Base-by-base conservation (phyloP, 2,113 vertebrate species). In the Hippocampus comes region DNA sequence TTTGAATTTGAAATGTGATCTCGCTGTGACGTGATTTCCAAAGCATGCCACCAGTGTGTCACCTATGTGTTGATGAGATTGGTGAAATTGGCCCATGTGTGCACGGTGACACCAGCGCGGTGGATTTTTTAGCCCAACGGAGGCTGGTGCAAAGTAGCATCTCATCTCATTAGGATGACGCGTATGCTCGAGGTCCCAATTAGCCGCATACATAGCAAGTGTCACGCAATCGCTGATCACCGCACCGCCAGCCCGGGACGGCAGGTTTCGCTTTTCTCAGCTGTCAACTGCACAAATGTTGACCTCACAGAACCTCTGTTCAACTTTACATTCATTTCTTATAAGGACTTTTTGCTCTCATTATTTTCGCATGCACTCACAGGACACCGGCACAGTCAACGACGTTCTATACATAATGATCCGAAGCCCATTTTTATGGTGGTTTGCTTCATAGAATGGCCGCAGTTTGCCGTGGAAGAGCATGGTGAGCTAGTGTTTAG, bases 111-210 rank as follows among this genome's bases (percentile, higher is more conserved):
- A 17, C n/a, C 43, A 46, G 43, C 42, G 2, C 48, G 64, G 23
- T 65, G 63, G 41, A 38, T 3, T 42, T 41, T 63, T 42, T 12
- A 49, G 68, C 43, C 8, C 34, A 23, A 51, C 30, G 64, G 67
- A 60, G 42, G 59, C 17, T 43, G 60, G 23, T 70, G 70, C 74
- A 73, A 49, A 76, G 55, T 67, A 73, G n/a, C 59, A 69, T 56
- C 27, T 57, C 64, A 17, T 65, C 56, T 63, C 12, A 21, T 64
- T 53, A 46, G 20, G 48, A 34, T 34, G 56, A 46, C 9, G 5
- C 41, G 27, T 15, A 41, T 21, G 67, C 67, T 68, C 49, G n/a
- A 23, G 67, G 46, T 68, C 67, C 9, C 17, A 55, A 15, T 69
- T 61, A 66, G n/a, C 42, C 12, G 5, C 41, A 23, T 43, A 15